These are phyloP conservation scores for Oryzias celebensis DNA, from an alignment of 2,113 vertebrate genomes.

Conservation along the genomic window DNA sequence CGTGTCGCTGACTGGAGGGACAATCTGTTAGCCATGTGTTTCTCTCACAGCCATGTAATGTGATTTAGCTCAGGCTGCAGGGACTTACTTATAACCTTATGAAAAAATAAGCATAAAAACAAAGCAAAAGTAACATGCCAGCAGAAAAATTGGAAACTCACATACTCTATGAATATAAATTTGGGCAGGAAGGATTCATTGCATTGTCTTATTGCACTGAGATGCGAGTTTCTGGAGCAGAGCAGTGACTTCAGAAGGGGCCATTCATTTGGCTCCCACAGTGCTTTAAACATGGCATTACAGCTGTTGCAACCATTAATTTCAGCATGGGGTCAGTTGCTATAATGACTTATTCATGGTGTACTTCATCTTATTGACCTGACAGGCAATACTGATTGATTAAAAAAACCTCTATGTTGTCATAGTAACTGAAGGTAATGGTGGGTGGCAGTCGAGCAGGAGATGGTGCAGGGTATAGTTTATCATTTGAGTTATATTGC, in stretches of 20 bases:
- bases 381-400: constrained; percentile 73
- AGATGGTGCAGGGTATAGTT: constrained; percentile 55
- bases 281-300: constrained; percentile 65
- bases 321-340: constrained; percentile 65
- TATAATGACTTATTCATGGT: constrained; percentile 74
- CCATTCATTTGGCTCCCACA: constrained; percentile 45
- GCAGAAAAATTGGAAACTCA: constrained; percentile 80
- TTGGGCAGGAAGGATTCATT: constrained; percentile 46
- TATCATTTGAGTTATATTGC: constrained; percentile 72
- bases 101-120: constrained; percentile 46
- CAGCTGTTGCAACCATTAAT: constrained; percentile 68
- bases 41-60: constrained; percentile 83
- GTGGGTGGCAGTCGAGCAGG: constrained; percentile 62
- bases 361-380: constrained; percentile 73
- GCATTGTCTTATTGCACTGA: constrained; percentile 45
- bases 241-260: constrained; percentile 31
- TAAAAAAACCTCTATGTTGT: constrained; percentile 60
- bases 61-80: constrained; percentile 73
- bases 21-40: constrained; percentile 85
- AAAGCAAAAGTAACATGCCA: constrained; percentile 68
- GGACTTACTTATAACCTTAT: constrained; percentile 85
- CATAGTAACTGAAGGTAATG: constrained; percentile 73
- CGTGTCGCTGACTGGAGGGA: constrained; percentile 73
- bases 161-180: constrained; percentile 55
- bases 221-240: constrained; percentile 25